Evolutionary conservation across 2,113 vertebrate genomes (phyloP).

Genomic region (Istiophorus platypterus): DNA sequence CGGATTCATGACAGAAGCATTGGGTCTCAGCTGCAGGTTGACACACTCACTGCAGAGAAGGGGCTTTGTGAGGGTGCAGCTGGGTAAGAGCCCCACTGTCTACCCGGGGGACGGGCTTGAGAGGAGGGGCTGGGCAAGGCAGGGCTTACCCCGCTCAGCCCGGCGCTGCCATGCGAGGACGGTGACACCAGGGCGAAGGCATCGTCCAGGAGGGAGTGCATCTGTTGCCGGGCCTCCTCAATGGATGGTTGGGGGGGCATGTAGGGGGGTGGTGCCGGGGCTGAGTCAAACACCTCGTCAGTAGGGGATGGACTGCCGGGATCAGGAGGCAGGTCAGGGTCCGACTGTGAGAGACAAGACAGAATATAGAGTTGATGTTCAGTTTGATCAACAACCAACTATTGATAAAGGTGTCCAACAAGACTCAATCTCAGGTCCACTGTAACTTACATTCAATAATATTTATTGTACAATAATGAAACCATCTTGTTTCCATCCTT

Average conservation of each 20-base stretch:
- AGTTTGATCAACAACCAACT: background rate
- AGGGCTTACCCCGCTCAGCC: constrained; percentile 75
- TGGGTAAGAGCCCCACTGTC: constrained; percentile 85
- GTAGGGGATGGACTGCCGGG: constrained; percentile 87
- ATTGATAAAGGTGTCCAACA: background rate
- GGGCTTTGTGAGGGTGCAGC: constrained; percentile 79
- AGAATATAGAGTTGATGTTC: background rate
- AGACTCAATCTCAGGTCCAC: background rate
- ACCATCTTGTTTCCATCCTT: background rate
- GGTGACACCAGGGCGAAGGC: constrained; percentile 97
- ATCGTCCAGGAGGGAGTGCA: constrained; percentile 97
- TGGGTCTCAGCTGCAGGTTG: constrained; percentile 39
- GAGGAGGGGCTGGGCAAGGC: constrained; percentile 80
- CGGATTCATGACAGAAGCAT: too few species aligned
- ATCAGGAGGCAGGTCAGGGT: constrained; percentile 92
- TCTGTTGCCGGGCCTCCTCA: constrained; percentile 97
- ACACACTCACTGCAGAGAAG: constrained; percentile 82
- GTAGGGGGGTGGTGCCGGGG: constrained; percentile 87
- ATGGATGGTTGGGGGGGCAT: constrained; percentile 94
- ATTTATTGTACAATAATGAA: background rate
- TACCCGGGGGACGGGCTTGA: constrained; percentile 77
- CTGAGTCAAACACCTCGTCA: constrained; percentile 86
- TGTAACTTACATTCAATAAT: background rate
- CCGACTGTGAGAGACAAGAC: constrained; percentile 84
- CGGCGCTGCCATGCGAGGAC: constrained; percentile 86